phyloP scores from a whole-genome alignment of 2,888 invertebrate species.

The Acleris cristana region DNA sequence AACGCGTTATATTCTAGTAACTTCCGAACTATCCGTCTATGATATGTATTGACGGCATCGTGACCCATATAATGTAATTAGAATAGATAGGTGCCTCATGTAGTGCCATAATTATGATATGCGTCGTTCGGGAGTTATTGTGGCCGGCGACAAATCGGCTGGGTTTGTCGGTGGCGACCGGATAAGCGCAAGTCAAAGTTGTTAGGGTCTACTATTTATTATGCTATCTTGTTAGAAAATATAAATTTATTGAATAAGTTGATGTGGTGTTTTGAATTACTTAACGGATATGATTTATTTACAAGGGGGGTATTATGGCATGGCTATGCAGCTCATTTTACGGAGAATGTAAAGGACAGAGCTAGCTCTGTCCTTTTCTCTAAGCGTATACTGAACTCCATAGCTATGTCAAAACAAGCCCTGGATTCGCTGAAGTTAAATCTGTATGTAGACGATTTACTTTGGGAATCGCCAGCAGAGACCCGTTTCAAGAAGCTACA shows the following conservation, averaged over 20 bases:
- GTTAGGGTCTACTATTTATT: conserved; percentile 48
- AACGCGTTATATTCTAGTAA: conserved; percentile 41
- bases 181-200: conserved; percentile 42
- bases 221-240: conserved; percentile 51
- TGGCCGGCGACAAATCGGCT: conserved; percentile 60
- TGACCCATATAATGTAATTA: conserved; percentile 19
- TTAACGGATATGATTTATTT: background rate
- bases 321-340: no score
- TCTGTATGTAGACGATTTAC: no score
- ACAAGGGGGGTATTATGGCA: no score
- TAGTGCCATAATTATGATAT: conserved; percentile 57
- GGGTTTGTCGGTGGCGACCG: conserved; percentile 57
- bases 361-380: no score
- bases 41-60: conserved; percentile 15
- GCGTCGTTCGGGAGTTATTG: conserved; percentile 52
- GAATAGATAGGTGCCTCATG: conserved; percentile 27
- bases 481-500: no score
- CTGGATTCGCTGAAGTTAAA: no score
- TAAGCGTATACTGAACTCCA: no score
- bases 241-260: conserved; percentile 46
- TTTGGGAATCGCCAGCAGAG: no score
- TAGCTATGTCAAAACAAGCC: no score
- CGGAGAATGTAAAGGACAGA: no score
- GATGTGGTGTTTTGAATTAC: conserved; percentile 7
- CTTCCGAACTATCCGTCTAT: conserved; percentile 46